Evolutionary conservation across 1,140 invertebrate genomes (phyloP).

Genomic region (Saxidomus purpurata): DNA sequence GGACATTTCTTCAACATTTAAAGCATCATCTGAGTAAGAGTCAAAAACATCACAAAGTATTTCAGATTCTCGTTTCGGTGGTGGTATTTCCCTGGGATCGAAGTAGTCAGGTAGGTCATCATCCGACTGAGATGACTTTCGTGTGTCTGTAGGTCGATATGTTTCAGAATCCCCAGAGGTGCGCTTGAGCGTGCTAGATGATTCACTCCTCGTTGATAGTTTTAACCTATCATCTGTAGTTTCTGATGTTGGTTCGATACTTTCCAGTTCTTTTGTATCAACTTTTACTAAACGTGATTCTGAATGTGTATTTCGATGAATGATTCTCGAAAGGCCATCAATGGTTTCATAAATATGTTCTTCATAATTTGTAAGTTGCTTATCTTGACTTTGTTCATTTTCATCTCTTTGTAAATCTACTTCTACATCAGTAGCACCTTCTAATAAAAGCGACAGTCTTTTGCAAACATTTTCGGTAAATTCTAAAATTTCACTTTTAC

Average conservation of each 20-base stretch:
- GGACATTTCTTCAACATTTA: background rate
- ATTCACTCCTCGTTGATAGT: slow-evolving; percentile 22
- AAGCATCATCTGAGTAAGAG: slow-evolving; percentile 50
- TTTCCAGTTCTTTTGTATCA: background rate
- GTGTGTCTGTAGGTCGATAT: background rate
- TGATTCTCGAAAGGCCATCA: background rate
- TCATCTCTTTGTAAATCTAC: background rate
- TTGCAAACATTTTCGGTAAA: slow-evolving; percentile 64
- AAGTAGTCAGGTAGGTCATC: slow-evolving; percentile 58
- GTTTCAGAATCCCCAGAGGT: slow-evolving; percentile 36
- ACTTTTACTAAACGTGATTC: background rate
- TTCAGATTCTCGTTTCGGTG: slow-evolving; percentile 65
- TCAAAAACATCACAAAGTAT: slow-evolving; percentile 64
- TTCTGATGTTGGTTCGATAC: background rate
- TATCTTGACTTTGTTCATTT: background rate
- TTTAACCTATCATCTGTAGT: background rate
- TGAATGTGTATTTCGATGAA: background rate
- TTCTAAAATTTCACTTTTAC: slow-evolving; percentile 58
- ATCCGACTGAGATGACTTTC: background rate
- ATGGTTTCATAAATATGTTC: slow-evolving; percentile 43
- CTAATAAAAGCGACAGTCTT: slow-evolving; percentile 52
- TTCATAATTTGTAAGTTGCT: background rate
- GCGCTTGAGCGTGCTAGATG: slow-evolving; percentile 23
- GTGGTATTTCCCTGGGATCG: slow-evolving; percentile 25
- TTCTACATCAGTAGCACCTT: background rate